phyloP scores from a whole-genome alignment of 2,113 vertebrate species.

The Hippocampus comes region DNA sequence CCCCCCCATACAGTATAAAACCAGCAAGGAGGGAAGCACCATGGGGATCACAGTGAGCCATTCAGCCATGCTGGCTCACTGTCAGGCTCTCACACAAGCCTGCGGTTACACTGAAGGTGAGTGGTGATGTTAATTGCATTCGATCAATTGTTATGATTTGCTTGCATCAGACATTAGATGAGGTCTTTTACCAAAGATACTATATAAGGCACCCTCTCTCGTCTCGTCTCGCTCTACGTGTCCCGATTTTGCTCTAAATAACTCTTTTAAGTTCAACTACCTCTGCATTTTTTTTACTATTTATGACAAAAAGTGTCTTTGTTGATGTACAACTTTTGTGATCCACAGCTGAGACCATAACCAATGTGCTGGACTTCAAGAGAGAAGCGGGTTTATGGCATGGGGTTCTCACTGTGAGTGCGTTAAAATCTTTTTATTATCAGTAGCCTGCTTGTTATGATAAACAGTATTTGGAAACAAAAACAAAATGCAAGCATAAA shows the following conservation, averaged over 20 bases:
- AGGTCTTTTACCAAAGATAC: slow-evolving; percentile 14
- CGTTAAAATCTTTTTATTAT: neutral
- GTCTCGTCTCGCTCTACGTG: slow-evolving; percentile 8
- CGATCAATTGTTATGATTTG: neutral
- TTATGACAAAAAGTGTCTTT: neutral
- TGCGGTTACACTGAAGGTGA: slow-evolving; percentile 94
- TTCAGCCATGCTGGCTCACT: slow-evolving; percentile 87
- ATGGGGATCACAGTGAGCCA: slow-evolving; percentile 89
- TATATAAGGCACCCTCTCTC: slow-evolving; percentile 20
- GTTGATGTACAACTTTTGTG: slow-evolving; percentile 1
- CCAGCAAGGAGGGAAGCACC: slow-evolving; percentile 93
- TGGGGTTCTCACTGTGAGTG: slow-evolving; percentile 87
- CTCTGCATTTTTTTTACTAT: slow-evolving; percentile 1
- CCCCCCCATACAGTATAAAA: slow-evolving; percentile 83
- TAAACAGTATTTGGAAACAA: too few relatives aligned
- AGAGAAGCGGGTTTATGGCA: slow-evolving; percentile 95
- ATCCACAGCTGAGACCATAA: slow-evolving; percentile 85
- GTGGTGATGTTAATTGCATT: slow-evolving; percentile 11
- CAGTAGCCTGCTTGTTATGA: neutral
- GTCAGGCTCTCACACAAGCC: slow-evolving; percentile 85
- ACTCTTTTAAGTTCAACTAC: slow-evolving; percentile 10
- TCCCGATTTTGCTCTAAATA: slow-evolving; percentile 56
- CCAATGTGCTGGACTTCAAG: slow-evolving; percentile 96
- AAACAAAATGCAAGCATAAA: too few relatives aligned
- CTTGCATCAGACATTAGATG: slow-evolving; percentile 21